Percentiles rank a stretch among this genome's conserved stretches.
Conservation (phyloP, 2,113 vertebrate genomes). For the Tretioscincus oriximinensis region DNA sequence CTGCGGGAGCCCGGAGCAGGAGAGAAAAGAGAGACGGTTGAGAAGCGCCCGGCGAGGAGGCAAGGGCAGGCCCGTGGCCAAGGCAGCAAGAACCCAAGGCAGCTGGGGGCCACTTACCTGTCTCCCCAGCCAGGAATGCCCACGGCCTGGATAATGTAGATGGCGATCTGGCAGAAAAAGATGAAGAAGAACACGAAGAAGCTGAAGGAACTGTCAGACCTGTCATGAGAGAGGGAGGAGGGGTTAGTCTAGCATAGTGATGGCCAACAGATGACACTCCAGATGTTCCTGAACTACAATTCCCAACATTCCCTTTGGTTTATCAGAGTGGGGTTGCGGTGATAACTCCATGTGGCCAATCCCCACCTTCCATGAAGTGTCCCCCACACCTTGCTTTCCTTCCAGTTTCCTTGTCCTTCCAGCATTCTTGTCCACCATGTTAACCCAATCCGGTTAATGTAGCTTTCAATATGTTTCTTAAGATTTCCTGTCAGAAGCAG, state of each 20-base stretch:
- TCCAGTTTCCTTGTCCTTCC: too few species aligned
- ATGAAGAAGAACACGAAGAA: conserved; percentile 98
- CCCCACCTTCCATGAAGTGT: too few species aligned
- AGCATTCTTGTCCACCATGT: too few species aligned
- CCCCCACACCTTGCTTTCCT: too few species aligned
- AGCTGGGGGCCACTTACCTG: conserved; percentile 78
- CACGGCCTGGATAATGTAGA: conserved; percentile 91
- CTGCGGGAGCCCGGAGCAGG: conserved; percentile 26
- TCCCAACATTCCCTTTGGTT: too few species aligned
- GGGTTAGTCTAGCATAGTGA: neutral
- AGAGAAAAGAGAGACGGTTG: conserved; percentile 35
- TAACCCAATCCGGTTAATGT: too few species aligned
- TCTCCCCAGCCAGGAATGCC: conserved; percentile 91
- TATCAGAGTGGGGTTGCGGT: too few species aligned
- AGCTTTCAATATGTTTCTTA: too few species aligned
- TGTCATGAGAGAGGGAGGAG: conserved; percentile 58
- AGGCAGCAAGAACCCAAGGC: neutral
- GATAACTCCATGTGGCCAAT: too few species aligned
- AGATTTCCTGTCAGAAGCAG: too few species aligned
- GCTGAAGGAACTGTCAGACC: conserved; percentile 98
- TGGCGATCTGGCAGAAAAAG: conserved; percentile 94
- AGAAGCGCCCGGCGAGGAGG: neutral
- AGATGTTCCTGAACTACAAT: too few species aligned
- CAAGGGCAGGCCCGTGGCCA: neutral
- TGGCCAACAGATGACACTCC: too few species aligned